A percentile compares a stretch with the other conserved stretches of the same genome.
phyloP scores from a whole-genome alignment of 2,797 vertebrate species.

The Ctenosaura bakeri region DNA sequence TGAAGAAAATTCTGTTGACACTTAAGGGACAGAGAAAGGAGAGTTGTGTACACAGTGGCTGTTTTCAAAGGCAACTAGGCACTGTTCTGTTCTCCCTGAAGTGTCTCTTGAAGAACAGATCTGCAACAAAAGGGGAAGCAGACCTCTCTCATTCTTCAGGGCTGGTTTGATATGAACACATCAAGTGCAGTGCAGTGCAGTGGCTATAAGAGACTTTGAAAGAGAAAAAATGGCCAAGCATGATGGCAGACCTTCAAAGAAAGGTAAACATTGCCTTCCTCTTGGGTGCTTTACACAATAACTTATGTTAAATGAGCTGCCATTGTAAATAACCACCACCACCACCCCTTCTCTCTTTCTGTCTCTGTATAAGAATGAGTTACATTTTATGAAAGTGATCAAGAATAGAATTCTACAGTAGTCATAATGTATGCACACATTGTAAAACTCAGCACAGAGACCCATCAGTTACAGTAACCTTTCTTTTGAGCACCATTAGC shows the following conservation, averaged over 20 bases:
- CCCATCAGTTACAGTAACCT: conserved; percentile 20
- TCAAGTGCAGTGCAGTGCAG: neutral
- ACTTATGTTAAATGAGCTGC: neutral
- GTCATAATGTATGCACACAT: neutral
- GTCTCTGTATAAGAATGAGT: neutral
- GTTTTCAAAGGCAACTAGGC: neutral
- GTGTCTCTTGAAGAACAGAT: neutral
- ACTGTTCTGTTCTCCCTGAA: neutral
- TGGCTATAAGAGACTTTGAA: conserved; percentile 1
- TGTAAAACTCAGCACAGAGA: conserved; percentile 36
- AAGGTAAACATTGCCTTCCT: fast-evolving
- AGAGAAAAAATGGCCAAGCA: fast-evolving
- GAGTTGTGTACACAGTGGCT: neutral
- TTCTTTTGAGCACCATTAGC: conserved; percentile 48
- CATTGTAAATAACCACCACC: neutral
- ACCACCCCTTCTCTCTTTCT: too few relatives aligned
- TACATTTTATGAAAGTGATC: neutral
- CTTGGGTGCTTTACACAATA: neutral
- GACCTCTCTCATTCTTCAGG: neutral
- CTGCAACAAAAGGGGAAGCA: neutral
- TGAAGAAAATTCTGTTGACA: neutral
- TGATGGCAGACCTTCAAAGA: neutral
- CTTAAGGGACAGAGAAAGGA: neutral
- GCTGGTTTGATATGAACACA: neutral
- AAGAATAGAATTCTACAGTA: neutral